Percentiles rank a stretch among this genome's conserved stretches.
Conservation (phyloP, 2,113 vertebrate species). For the Thryonomys swinderianus region DNA sequence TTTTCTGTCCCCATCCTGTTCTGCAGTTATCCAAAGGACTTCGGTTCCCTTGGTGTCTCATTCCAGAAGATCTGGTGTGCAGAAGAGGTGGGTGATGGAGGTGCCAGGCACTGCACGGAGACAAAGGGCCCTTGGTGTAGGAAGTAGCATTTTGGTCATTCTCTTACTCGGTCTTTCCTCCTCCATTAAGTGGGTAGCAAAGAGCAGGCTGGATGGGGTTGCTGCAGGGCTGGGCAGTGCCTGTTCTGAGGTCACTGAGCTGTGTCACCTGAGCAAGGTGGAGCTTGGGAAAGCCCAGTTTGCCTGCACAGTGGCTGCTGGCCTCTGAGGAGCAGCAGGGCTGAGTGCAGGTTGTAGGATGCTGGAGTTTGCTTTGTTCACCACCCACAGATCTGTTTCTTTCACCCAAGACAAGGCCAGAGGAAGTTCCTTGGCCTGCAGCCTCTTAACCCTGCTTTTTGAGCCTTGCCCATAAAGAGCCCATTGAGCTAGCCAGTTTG, state of each 20-base stretch:
- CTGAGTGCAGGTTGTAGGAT: not conserved
- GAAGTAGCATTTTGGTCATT: not conserved
- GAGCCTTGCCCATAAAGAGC: conserved; percentile 35
- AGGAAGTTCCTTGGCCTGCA: not conserved
- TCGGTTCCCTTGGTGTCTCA: not conserved
- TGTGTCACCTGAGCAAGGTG: not conserved
- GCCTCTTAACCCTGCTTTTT: not conserved
- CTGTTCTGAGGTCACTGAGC: not conserved
- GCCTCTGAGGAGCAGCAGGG: not conserved
- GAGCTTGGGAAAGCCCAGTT: not conserved
- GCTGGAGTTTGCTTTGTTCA: not conserved
- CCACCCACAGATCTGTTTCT: not conserved
- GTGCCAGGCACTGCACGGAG: not conserved
- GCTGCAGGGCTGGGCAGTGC: not conserved
- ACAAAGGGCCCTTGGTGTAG: not conserved
- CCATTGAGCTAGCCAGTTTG: not conserved
- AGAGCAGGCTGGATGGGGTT: not conserved
- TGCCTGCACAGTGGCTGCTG: not conserved
- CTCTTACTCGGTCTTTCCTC: not conserved
- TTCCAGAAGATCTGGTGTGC: not conserved
- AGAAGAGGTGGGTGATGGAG: not conserved
- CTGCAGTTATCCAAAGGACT: not conserved
- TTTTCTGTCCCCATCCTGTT: not conserved
- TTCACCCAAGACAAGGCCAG: not conserved
- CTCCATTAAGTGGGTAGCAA: not conserved